Evolutionary conservation across 2,888 invertebrate species (phyloP).

Genomic region (Cephus nigrinus): DNA sequence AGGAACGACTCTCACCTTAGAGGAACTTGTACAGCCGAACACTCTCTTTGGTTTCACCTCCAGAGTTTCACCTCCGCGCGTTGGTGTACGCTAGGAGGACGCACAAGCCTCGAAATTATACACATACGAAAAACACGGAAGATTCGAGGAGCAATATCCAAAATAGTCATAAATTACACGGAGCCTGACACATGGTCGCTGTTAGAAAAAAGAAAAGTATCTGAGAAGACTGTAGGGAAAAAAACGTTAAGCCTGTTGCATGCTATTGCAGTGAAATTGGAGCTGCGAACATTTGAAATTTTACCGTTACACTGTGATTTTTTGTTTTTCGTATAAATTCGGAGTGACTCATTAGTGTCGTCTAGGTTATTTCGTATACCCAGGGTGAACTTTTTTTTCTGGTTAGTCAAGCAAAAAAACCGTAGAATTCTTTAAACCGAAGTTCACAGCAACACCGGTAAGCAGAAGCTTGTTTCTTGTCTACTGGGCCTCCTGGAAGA

Average conservation of each 20-base stretch:
- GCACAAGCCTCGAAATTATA: neutral
- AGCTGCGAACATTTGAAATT: neutral
- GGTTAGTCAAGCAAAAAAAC: neutral
- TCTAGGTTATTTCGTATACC: neutral
- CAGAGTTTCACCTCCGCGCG: constrained; percentile 8
- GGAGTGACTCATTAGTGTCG: neutral
- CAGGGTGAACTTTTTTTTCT: neutral
- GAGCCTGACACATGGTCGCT: neutral
- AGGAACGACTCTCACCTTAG: constrained; percentile 40
- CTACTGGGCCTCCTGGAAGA: neutral
- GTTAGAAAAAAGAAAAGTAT: neutral
- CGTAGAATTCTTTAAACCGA: neutral
- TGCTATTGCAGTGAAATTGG: neutral
- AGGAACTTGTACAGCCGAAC: constrained; percentile 28
- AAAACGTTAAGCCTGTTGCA: neutral
- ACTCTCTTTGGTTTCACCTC: constrained; percentile 45
- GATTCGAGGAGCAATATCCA: neutral
- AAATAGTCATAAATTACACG: neutral
- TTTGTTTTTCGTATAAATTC: neutral
- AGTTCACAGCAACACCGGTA: neutral
- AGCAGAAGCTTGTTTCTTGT: neutral
- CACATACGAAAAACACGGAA: neutral
- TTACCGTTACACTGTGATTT: neutral
- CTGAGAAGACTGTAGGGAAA: neutral
- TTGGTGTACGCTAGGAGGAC: neutral